These are phyloP conservation scores for Diglossa brunneiventris DNA, from an alignment of 2,113 vertebrate species.

Conservation along the genomic window DNA sequence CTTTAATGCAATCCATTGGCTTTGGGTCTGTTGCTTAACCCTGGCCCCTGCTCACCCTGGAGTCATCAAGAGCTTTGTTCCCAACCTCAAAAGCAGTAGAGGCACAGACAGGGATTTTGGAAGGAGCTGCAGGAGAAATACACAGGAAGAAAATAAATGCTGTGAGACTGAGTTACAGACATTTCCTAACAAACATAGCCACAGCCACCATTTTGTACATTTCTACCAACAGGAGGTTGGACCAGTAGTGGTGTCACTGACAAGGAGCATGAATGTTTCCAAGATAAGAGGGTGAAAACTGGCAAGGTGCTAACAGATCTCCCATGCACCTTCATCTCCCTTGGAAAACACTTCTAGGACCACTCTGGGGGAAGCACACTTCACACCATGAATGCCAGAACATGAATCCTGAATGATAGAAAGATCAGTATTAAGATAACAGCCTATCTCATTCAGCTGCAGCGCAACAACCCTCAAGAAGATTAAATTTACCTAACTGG, in stretches of 20 bases:
- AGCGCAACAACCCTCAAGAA: slow-evolving; percentile 59
- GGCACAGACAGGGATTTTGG: not conserved
- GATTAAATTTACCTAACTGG: slow-evolving; percentile 75
- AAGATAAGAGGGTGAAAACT: not conserved
- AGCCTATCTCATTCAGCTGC: slow-evolving; percentile 59
- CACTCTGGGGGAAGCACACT: slow-evolving; percentile 17
- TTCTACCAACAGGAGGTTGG: not conserved
- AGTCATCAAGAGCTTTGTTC: not conserved
- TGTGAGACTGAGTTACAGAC: not conserved
- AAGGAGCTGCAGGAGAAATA: not conserved
- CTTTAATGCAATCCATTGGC: not conserved
- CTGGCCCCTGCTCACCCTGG: not conserved
- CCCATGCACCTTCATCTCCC: not conserved
- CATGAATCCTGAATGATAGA: slow-evolving; percentile 58
- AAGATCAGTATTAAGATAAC: slow-evolving; percentile 68
- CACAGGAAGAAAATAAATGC: not conserved
- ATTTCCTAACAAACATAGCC: not conserved
- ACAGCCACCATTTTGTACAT: not conserved
- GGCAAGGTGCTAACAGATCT: not conserved
- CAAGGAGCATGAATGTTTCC: not conserved
- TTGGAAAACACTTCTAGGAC: not conserved
- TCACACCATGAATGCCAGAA: slow-evolving; percentile 58
- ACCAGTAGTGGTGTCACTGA: not conserved
- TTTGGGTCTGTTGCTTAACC: not conserved
- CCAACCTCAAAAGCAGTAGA: not conserved